Conservation (phyloP, 2,888 invertebrate genomes). For the Leptopilina drosophilae region DNA sequence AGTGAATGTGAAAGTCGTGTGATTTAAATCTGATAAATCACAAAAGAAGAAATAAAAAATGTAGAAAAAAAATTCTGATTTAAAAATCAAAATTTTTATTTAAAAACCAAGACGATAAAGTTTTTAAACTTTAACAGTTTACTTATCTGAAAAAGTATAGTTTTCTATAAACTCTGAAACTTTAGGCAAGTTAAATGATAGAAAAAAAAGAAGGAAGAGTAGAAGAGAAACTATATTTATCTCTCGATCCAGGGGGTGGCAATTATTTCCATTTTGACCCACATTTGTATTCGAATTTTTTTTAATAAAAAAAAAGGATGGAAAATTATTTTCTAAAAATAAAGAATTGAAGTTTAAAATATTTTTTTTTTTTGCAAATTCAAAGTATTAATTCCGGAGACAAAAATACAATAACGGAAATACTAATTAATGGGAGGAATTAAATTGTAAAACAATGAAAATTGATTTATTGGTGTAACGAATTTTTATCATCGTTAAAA, state of each 20-base stretch:
- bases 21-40: conserved; percentile 29
- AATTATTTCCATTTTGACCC: conserved; percentile 16
- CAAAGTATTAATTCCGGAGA: no score
- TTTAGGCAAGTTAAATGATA: neutral
- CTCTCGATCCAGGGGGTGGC: conserved; percentile 29
- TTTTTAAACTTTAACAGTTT: no score
- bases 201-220: conserved; percentile 16
- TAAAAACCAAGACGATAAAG: neutral
- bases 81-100: neutral
- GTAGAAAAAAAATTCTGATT: no score
- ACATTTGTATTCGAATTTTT: neutral
- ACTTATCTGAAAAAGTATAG: neutral
- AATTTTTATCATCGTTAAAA: neutral
- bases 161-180: conserved; percentile 2
- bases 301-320: neutral
- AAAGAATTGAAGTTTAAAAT: neutral
- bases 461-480: neutral
- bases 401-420: no score
- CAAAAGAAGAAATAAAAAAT: neutral
- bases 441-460: neutral
- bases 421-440: no score
- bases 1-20: conserved; percentile 3
- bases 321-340: neutral
- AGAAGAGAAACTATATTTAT: conserved; percentile 26
- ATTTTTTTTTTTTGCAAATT: no score